phyloP scores from a whole-genome alignment of 2,797 vertebrate genomes.

The Schizopygopsis malacanthus region DNA sequence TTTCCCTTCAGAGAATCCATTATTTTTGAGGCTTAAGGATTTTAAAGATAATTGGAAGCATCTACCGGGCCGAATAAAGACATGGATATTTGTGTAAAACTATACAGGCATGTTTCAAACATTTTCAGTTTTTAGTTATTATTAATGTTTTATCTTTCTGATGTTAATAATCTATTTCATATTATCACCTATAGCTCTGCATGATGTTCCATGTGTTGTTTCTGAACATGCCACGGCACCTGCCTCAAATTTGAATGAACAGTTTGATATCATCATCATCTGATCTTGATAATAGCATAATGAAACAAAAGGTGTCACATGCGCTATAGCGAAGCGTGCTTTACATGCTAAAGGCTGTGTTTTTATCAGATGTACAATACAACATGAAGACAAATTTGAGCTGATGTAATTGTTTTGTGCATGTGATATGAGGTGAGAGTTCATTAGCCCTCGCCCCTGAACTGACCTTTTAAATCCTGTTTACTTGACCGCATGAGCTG shows the following conservation, averaged over 20 bases:
- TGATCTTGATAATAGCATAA: conserved; percentile 8
- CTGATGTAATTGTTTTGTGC: conserved; percentile 2
- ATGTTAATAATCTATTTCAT: background rate
- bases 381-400: background rate
- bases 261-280: conserved; percentile 36
- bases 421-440: background rate
- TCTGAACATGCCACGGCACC: background rate
- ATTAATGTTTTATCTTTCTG: background rate
- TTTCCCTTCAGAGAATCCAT: conserved; percentile 40
- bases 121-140: background rate
- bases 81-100: background rate
- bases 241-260: conserved; percentile 4
- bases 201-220: background rate
- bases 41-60: conserved; percentile 32
- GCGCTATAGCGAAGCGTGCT: background rate
- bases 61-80: background rate
- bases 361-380: conserved; percentile 15
- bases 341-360: background rate
- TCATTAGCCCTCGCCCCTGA: conserved; percentile 10
- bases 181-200: background rate
- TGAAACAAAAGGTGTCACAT: background rate
- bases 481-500: conserved; percentile 29
- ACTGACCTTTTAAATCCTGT: conserved; percentile 37
- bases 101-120: background rate
- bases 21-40: conserved; percentile 37